These are phyloP conservation scores for Uloborus diversus DNA, from an alignment of 1,140 invertebrate species.

Conservation along the genomic window DNA sequence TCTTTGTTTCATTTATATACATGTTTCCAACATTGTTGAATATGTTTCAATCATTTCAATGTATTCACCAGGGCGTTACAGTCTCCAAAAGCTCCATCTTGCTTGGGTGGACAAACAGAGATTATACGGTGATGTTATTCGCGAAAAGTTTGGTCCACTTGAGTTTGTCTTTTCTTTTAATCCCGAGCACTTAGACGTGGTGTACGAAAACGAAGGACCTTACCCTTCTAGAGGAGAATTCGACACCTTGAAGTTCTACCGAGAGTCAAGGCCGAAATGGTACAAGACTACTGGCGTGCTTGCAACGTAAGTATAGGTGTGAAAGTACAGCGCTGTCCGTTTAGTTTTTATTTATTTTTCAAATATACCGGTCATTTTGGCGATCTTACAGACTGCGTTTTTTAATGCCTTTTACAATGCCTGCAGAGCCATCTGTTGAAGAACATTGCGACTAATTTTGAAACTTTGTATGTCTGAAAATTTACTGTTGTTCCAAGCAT, in stretches of 20 bases:
- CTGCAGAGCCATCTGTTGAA: too few relatives aligned
- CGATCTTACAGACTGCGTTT: too few relatives aligned
- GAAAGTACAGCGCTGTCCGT: too few relatives aligned
- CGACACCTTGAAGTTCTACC: constrained; percentile 5
- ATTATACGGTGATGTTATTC: not conserved
- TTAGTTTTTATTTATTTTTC: too few relatives aligned
- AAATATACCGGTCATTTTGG: too few relatives aligned
- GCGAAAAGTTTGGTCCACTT: constrained; percentile 16
- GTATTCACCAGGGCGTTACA: constrained; percentile 2
- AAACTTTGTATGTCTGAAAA: too few relatives aligned
- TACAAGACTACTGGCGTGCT: constrained; percentile 21
- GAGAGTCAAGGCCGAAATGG: constrained; percentile 29
- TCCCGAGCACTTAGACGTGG: constrained; percentile 77
- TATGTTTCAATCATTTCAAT: too few relatives aligned
- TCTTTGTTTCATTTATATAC: too few relatives aligned
- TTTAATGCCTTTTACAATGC: too few relatives aligned
- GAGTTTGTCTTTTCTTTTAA: constrained; percentile 69
- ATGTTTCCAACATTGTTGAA: too few relatives aligned
- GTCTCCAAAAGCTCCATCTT: not conserved
- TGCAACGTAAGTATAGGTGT: constrained; percentile 9
- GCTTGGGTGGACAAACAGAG: not conserved
- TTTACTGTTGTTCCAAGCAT: too few relatives aligned
- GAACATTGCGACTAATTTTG: too few relatives aligned
- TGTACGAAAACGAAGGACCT: constrained; percentile 78
- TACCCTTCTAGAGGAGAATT: constrained; percentile 75